Evolutionary conservation across 2,888 invertebrate genomes (phyloP).

Genomic region (Liopterus haemorrhoidalis): DNA sequence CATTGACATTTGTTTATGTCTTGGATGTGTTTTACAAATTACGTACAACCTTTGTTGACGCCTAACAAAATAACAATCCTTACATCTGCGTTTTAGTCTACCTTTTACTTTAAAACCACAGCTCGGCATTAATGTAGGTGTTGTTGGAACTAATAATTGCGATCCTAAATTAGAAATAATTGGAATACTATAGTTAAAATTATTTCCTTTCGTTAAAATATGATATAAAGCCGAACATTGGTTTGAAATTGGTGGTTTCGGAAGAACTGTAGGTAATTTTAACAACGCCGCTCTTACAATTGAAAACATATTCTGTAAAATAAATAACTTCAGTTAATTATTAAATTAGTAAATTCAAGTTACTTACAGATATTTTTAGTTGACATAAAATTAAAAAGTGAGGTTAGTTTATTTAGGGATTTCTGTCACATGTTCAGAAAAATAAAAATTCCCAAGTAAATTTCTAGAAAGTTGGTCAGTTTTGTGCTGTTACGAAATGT

Average conservation of each 20-base stretch:
- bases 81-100: slow-evolving; percentile 62
- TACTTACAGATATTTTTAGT: too few species aligned
- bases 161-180: slow-evolving; percentile 7
- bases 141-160: slow-evolving; percentile 30
- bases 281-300: slow-evolving; percentile 11
- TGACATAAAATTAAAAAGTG: too few species aligned
- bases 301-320: slow-evolving; percentile 19
- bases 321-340: too few species aligned
- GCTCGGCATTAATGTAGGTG: slow-evolving; percentile 31
- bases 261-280: slow-evolving; percentile 11
- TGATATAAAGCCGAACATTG: slow-evolving; percentile 16
- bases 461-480: too few species aligned
- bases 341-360: too few species aligned
- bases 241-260: slow-evolving; percentile 7
- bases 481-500: too few species aligned
- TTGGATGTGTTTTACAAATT: slow-evolving; percentile 67
- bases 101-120: slow-evolving; percentile 71
- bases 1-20: slow-evolving; percentile 78
- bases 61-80: slow-evolving; percentile 68
- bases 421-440: too few species aligned
- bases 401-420: too few species aligned
- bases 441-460: too few species aligned
- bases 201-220: slow-evolving; percentile 11
- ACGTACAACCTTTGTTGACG: slow-evolving; percentile 63
- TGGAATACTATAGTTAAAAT: not conserved